Conservation (phyloP, 2,888 invertebrate genomes). For the Strigamia maritima region DNA sequence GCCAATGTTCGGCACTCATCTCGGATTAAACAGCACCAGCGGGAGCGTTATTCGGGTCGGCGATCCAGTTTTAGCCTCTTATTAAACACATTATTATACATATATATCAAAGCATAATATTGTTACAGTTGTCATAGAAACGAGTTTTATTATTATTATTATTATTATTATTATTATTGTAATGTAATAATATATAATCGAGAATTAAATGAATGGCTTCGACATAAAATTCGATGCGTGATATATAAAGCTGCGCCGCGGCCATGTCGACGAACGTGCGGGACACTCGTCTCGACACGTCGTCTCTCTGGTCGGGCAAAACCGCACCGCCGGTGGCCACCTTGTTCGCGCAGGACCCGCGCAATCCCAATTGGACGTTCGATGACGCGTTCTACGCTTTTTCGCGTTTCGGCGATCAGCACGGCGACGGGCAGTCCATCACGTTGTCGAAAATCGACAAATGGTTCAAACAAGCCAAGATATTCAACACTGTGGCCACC, state of each 20-base stretch:
- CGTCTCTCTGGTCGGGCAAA: not conserved
- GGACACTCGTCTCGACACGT: not conserved
- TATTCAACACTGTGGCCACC: not conserved
- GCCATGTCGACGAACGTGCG: not conserved
- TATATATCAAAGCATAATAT: no score
- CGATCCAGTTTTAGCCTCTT: not conserved
- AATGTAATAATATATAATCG: no score
- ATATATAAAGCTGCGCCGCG: no score
- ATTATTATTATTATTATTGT: no score
- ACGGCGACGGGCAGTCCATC: not conserved
- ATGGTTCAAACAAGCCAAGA: not conserved
- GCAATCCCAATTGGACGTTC: not conserved
- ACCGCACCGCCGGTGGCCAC: not conserved
- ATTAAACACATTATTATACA: no score
- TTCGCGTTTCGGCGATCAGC: not conserved
- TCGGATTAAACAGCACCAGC: no score
- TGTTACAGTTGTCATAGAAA: no score
- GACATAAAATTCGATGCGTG: no score
- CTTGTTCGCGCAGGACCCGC: not conserved
- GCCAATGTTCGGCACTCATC: not conserved
- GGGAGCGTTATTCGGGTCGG: not conserved
- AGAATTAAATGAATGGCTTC: no score
- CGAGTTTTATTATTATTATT: no score
- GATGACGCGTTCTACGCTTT: not conserved
- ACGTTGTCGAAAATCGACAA: not conserved